A percentile compares a stretch with the other conserved stretches of the same genome.
These are phyloP conservation scores for Smutsia temminckii DNA, from an alignment of 2,797 vertebrate genomes.

Conservation along the genomic window DNA sequence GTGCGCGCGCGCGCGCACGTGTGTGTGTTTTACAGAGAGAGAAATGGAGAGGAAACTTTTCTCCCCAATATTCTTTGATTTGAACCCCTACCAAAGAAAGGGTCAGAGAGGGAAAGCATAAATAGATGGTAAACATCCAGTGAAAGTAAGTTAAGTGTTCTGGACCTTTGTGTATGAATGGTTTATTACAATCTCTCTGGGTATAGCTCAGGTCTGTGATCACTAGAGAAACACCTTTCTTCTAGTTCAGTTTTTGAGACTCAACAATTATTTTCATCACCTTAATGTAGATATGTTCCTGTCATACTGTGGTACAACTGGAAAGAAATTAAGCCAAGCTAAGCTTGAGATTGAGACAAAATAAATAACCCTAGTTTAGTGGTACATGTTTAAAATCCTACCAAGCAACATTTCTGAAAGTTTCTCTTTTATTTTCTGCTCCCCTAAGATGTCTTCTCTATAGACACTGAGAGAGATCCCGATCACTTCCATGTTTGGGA, in stretches of 20 bases:
- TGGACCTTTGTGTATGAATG: constrained; percentile 5
- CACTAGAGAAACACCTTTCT: constrained; percentile 33
- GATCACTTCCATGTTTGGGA: background rate
- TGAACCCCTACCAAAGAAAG: no score
- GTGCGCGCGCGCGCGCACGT: background rate
- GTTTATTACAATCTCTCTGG: constrained; percentile 36
- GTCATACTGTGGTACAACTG: constrained; percentile 54
- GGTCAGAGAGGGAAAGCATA: background rate
- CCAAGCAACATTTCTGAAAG: constrained; percentile 52
- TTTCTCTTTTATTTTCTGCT: constrained; percentile 37
- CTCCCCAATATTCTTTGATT: no score
- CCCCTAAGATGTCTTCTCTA: background rate
- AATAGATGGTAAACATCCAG: background rate
- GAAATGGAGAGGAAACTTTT: no score
- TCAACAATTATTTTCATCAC: constrained; percentile 59
- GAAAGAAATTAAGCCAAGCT: constrained; percentile 40
- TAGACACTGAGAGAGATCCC: background rate
- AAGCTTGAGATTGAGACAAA: constrained; percentile 47
- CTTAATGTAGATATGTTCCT: constrained; percentile 69
- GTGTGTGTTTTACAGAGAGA: background rate
- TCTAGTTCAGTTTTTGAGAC: constrained; percentile 47
- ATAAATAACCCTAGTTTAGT: constrained; percentile 38
- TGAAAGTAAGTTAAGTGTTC: constrained; percentile 13
- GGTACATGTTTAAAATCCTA: constrained; percentile 50
- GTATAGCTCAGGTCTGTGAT: constrained; percentile 23